Conservation (phyloP, 2,797 vertebrate genomes). For the Intellagama lesueurii region DNA sequence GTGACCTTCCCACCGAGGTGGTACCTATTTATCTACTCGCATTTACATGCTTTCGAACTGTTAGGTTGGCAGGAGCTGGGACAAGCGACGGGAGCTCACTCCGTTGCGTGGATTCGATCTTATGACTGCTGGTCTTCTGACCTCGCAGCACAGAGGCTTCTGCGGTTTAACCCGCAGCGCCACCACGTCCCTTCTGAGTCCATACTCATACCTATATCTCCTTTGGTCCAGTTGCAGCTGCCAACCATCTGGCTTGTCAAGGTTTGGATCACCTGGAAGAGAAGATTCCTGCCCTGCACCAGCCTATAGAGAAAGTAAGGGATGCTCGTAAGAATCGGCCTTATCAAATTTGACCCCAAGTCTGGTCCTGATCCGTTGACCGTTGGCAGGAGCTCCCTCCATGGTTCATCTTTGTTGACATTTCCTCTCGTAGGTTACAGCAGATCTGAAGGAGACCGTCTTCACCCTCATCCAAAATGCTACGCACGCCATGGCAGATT, state of each 20-base stretch:
- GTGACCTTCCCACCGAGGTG: too few relatives aligned
- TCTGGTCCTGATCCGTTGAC: too few relatives aligned
- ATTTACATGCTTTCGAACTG: too few relatives aligned
- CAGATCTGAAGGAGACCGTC: constrained; percentile 79
- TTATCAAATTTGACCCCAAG: neutral
- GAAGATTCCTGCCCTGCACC: constrained; percentile 83
- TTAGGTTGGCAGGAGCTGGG: too few relatives aligned
- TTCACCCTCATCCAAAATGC: constrained; percentile 75
- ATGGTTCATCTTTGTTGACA: neutral
- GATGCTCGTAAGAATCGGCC: neutral
- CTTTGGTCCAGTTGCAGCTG: constrained; percentile 75
- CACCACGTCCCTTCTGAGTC: too few relatives aligned
- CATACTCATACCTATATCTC: neutral
- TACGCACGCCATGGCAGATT: constrained; percentile 63
- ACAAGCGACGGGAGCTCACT: too few relatives aligned
- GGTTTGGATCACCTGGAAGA: constrained; percentile 83
- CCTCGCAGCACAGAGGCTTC: too few relatives aligned
- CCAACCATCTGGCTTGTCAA: constrained; percentile 81
- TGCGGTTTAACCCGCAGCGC: too few relatives aligned
- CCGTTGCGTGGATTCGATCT: too few relatives aligned
- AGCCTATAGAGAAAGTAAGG: constrained; percentile 80
- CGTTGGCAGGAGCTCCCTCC: too few relatives aligned
- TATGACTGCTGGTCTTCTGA: too few relatives aligned
- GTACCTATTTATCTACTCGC: too few relatives aligned
- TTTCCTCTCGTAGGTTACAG: constrained; percentile 71